phyloP scores from a whole-genome alignment of 2,113 vertebrate genomes.

The Zosterops hypoxanthus region DNA sequence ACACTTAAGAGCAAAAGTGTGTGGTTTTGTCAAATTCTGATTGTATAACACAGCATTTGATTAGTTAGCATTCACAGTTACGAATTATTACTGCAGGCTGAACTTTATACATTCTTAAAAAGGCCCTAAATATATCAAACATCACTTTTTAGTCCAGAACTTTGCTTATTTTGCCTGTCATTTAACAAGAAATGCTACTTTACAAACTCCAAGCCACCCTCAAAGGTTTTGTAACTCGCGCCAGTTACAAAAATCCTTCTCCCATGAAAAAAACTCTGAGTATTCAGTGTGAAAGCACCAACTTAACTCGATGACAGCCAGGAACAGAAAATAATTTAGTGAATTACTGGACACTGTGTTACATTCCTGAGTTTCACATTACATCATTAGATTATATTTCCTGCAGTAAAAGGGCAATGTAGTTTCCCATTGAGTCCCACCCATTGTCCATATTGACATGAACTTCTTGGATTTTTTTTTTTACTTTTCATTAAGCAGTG shows the following conservation, averaged over 20 bases:
- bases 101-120: not conserved
- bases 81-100: not conserved
- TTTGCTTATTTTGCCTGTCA: not conserved
- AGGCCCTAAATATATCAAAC: not conserved
- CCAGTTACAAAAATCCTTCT: not conserved
- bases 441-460: not conserved
- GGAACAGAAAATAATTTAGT: conserved; percentile 14
- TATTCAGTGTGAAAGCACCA: not conserved
- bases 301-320: not conserved
- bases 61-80: not conserved
- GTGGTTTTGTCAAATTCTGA: not conserved
- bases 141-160: not conserved
- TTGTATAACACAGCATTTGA: not conserved
- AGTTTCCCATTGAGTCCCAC: conserved; percentile 8
- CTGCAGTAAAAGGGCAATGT: conserved; percentile 8
- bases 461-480: not conserved
- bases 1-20: not conserved
- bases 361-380: conserved; percentile 45
- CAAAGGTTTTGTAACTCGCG: not conserved
- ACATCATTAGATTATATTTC: conserved; percentile 45
- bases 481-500: not conserved
- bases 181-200: not conserved
- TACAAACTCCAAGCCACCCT: not conserved
- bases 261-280: not conserved
- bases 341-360: not conserved